Conservation (phyloP, 2,797 vertebrate species). For the Arnoldichthys spilopterus region DNA sequence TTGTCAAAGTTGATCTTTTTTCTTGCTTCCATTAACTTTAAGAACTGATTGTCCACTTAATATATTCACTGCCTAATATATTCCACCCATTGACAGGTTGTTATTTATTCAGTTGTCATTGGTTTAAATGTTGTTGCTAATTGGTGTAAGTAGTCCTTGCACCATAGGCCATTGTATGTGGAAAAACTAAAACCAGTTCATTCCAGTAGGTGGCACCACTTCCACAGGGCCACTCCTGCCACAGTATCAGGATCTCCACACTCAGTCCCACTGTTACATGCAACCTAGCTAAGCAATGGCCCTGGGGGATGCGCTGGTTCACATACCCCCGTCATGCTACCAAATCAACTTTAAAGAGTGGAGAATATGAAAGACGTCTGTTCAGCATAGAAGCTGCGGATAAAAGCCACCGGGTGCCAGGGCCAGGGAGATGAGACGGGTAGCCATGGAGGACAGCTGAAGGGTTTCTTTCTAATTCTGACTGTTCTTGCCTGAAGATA, state of each 20-base stretch:
- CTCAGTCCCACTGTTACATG: slow-evolving; percentile 2
- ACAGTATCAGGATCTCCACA: slow-evolving; percentile 10
- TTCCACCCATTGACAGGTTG: too few relatives aligned
- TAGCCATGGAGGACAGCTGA: slow-evolving; percentile 57
- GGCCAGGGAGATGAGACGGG: slow-evolving; percentile 50
- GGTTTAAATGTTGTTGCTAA: too few relatives aligned
- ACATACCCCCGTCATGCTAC: slow-evolving; percentile 37
- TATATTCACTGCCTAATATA: too few relatives aligned
- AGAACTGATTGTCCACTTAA: too few relatives aligned
- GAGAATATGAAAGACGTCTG: slow-evolving; percentile 54
- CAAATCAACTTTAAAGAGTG: slow-evolving; percentile 56
- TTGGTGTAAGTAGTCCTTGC: too few relatives aligned
- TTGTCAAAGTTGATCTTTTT: too few relatives aligned
- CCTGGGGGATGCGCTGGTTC: slow-evolving; percentile 24
- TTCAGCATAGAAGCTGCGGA: slow-evolving; percentile 43
- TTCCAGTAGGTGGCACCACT: slow-evolving; percentile 56
- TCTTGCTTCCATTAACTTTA: too few relatives aligned
- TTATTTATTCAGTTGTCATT: too few relatives aligned
- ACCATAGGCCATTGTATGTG: not conserved
- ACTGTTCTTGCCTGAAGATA: slow-evolving; percentile 68
- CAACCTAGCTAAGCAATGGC: slow-evolving; percentile 10
- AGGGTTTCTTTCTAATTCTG: slow-evolving; percentile 66
- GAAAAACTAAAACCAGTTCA: not conserved
- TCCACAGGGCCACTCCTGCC: slow-evolving; percentile 23
- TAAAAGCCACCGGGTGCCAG: slow-evolving; percentile 49